Conservation (phyloP, 2,797 vertebrate genomes). For the Spinus olivaceus region DNA sequence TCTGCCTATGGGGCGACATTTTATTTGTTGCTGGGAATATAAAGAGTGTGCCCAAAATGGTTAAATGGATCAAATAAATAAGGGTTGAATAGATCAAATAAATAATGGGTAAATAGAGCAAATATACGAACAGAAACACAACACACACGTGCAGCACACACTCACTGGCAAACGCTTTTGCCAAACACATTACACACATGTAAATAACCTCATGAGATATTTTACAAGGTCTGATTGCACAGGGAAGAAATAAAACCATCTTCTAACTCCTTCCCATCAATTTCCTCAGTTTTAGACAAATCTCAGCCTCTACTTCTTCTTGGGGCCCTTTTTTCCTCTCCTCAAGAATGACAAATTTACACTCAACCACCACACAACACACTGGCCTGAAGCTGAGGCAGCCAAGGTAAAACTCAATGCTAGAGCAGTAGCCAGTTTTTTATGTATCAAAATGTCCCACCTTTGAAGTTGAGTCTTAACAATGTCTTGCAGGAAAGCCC, state of each 20-base stretch:
- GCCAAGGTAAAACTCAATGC: background rate
- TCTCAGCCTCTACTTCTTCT: background rate
- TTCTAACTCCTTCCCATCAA: background rate
- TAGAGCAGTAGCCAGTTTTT: background rate
- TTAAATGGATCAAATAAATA: background rate
- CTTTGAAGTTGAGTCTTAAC: constrained; percentile 21
- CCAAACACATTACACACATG: fast-evolving
- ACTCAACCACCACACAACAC: background rate
- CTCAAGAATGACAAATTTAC: background rate
- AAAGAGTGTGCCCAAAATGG: background rate
- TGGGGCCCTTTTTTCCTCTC: background rate
- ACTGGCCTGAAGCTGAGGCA: background rate
- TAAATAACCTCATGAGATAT: background rate
- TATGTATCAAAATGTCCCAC: background rate
- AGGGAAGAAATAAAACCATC: background rate
- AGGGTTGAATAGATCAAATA: background rate
- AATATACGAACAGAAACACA: background rate
- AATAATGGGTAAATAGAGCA: background rate
- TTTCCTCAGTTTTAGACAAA: background rate
- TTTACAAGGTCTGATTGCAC: background rate
- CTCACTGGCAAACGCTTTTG: fast-evolving
- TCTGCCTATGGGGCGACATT: constrained; percentile 43
- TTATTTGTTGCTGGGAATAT: background rate
- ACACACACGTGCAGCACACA: fast-evolving
- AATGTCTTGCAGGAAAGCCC: constrained; percentile 44